Evolutionary conservation across 2,113 vertebrate species (phyloP).

Genomic region (Ovis canadensis): DNA sequence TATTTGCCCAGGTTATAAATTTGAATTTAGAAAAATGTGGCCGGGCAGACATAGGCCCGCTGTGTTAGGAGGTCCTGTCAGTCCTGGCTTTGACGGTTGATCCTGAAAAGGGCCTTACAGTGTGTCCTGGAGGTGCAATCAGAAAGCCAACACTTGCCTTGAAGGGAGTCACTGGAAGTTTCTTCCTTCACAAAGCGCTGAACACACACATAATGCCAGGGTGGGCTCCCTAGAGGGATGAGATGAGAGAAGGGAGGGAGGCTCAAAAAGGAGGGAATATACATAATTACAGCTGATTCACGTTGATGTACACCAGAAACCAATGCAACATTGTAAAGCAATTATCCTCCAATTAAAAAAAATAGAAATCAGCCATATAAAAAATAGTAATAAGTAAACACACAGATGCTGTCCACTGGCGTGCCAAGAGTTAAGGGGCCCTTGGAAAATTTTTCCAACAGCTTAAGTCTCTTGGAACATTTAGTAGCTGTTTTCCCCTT

Average conservation of each 20-base stretch:
- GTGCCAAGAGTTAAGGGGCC: background rate
- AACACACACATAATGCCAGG: background rate
- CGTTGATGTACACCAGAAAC: background rate
- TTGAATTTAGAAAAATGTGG: background rate
- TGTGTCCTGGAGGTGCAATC: background rate
- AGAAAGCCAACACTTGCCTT: background rate
- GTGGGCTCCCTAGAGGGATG: background rate
- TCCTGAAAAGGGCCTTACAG: background rate
- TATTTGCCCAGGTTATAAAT: constrained; percentile 24
- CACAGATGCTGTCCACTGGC: background rate
- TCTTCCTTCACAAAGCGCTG: background rate
- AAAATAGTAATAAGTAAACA: background rate
- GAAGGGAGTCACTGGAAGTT: background rate
- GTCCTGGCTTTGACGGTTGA: background rate
- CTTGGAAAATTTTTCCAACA: background rate
- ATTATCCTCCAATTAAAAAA: background rate
- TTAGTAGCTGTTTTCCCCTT: background rate
- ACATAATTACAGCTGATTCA: background rate
- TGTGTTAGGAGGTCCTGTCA: background rate
- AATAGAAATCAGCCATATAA: background rate
- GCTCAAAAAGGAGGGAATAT: background rate
- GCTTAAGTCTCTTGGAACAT: background rate
- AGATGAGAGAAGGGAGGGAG: background rate
- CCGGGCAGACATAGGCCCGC: background rate
- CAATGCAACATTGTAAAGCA: background rate